Evolutionary conservation across 2,113 vertebrate genomes (phyloP).

Genomic region (Eulemur macaco): DNA sequence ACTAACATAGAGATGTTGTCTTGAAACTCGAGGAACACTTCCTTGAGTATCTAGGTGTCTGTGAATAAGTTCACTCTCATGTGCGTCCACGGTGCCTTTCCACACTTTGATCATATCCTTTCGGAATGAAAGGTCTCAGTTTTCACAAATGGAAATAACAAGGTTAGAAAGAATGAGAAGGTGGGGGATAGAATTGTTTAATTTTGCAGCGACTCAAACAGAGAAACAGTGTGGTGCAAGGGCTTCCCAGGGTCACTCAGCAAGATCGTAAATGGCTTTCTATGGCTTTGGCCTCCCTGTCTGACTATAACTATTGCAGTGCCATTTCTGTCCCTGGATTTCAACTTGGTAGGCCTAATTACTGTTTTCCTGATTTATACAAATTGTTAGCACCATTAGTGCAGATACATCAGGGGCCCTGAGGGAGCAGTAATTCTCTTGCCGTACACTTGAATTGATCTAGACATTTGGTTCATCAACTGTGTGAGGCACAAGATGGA

Average conservation of each 20-base stretch:
- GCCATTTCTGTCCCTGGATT: conserved; percentile 36
- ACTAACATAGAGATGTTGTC: background rate
- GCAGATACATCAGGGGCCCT: conserved; percentile 9
- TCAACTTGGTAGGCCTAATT: conserved; percentile 52
- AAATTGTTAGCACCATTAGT: conserved; percentile 49
- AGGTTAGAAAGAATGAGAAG: conserved; percentile 3
- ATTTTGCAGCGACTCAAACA: background rate
- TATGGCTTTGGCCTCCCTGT: background rate
- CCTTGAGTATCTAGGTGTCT: background rate
- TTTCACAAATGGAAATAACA: conserved; percentile 40
- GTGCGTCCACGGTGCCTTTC: background rate
- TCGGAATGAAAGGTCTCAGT: background rate
- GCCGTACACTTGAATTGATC: conserved; percentile 48
- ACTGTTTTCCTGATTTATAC: conserved; percentile 70
- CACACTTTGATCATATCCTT: background rate
- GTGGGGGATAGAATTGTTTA: background rate
- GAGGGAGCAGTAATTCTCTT: conserved; percentile 51
- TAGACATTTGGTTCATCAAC: conserved; percentile 57
- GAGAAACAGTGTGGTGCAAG: background rate
- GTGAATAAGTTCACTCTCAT: background rate
- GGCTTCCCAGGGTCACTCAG: background rate
- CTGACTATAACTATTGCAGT: conserved; percentile 12
- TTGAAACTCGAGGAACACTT: background rate
- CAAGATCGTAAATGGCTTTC: background rate
- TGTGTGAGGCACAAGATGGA: conserved; percentile 54